phyloP scores from a whole-genome alignment of 2,113 vertebrate species.

The Cathartes aura region DNA sequence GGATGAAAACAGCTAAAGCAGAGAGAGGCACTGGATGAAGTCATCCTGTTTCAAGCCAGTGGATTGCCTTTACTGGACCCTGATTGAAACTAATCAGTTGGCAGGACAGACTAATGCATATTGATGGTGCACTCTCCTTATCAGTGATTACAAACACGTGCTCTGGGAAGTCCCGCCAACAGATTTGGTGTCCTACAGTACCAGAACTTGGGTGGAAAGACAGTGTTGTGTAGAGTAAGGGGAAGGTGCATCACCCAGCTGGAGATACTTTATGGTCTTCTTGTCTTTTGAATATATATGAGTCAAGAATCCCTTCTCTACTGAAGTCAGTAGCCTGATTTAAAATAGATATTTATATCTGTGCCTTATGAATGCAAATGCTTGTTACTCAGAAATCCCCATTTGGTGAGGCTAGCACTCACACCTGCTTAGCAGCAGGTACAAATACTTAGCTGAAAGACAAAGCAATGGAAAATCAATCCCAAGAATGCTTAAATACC shows the following conservation, averaged over 20 bases:
- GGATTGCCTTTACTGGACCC: neutral
- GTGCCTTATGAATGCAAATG: neutral
- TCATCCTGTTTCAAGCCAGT: neutral
- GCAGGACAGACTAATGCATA: neutral
- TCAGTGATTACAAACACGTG: neutral
- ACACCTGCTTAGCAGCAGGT: neutral
- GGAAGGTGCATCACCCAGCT: neutral
- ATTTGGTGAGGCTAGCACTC: neutral
- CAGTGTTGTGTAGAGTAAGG: neutral
- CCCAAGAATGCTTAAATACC: neutral
- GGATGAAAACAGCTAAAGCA: neutral
- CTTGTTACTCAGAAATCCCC: neutral
- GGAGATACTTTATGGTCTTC: neutral
- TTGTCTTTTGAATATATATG: neutral
- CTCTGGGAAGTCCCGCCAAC: neutral
- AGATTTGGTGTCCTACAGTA: neutral
- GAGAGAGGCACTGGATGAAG: neutral
- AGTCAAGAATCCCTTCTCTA: neutral
- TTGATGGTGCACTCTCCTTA: neutral
- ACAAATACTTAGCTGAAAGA: neutral
- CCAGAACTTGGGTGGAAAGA: neutral
- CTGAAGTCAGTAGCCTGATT: neutral
- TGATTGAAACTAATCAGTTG: neutral
- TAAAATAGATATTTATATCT: neutral
- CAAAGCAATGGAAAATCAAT: neutral